A percentile compares a stretch with the other conserved stretches of the same genome.
These are phyloP conservation scores for Cygnus olor DNA, from an alignment of 2,797 vertebrate species.

Conservation along the genomic window DNA sequence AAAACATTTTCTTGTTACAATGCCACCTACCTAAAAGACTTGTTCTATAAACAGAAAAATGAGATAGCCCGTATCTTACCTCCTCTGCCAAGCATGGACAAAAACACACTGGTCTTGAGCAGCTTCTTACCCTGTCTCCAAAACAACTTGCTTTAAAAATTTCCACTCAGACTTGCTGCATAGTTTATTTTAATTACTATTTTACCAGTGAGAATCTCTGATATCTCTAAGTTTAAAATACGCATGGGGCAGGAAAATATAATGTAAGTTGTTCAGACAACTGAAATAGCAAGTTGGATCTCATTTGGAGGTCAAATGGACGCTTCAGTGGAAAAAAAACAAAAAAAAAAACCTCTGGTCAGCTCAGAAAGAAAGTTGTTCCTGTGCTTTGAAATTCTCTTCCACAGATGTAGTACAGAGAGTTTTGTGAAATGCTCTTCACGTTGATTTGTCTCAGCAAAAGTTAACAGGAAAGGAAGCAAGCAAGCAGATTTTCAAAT, in stretches of 20 bases:
- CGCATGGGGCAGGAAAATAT: not conserved
- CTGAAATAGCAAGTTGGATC: not conserved
- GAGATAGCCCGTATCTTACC: not conserved
- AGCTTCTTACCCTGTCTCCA: not conserved
- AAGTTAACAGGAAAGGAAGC: not conserved
- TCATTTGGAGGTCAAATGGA: constrained; percentile 7
- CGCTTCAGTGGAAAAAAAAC: not conserved
- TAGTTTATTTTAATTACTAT: not conserved
- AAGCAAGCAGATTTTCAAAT: not conserved
- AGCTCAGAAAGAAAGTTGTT: not conserved
- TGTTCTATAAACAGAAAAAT: not conserved
- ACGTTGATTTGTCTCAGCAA: not conserved
- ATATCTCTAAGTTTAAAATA: not conserved
- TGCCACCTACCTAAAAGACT: not conserved
- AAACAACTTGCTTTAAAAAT: not conserved
- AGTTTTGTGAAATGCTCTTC: not conserved
- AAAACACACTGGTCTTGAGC: not conserved
- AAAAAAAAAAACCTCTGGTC: no score
- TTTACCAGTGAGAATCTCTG: not conserved
- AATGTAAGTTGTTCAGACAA: not conserved
- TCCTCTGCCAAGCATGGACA: not conserved
- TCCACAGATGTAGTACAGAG: not conserved
- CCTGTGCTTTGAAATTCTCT: not conserved
- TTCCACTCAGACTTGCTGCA: not conserved
- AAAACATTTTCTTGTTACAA: not conserved